Evolutionary conservation across 2,888 invertebrate species (phyloP).

Genomic region (Euphydryas editha): DNA sequence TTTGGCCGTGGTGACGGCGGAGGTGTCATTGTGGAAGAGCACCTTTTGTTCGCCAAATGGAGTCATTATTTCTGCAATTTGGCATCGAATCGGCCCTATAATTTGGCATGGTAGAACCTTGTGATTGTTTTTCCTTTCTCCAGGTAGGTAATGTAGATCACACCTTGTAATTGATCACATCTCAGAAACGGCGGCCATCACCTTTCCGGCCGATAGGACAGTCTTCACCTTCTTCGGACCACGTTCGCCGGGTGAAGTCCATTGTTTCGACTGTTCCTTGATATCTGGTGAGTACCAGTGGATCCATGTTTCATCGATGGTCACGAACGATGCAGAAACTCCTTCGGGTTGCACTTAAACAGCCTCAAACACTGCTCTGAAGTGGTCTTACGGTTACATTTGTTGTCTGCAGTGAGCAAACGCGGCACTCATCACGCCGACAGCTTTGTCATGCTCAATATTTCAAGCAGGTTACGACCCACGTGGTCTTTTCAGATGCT

Average conservation of each 20-base stretch:
- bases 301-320: slow-evolving; percentile 53
- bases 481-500: neutral
- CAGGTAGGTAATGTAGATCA: neutral
- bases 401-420: slow-evolving; percentile 48
- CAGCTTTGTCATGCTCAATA: slow-evolving; percentile 50
- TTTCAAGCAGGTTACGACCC: slow-evolving; percentile 8
- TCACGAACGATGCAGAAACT: slow-evolving; percentile 50
- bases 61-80: slow-evolving; percentile 42
- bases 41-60: slow-evolving; percentile 40
- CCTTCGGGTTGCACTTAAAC: slow-evolving; percentile 50
- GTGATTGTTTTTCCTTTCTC: slow-evolving; percentile 14
- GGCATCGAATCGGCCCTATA: slow-evolving; percentile 42
- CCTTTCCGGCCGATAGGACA: neutral
- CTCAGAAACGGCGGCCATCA: neutral
- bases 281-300: slow-evolving; percentile 49
- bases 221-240: slow-evolving; percentile 7
- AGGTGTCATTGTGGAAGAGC: slow-evolving; percentile 42
- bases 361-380: slow-evolving; percentile 40
- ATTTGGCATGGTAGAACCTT: slow-evolving; percentile 44
- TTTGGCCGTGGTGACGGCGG: slow-evolving; percentile 38
- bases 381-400: slow-evolving; percentile 46
- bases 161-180: too few relatives aligned
- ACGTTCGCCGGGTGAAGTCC: slow-evolving; percentile 30
- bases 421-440: slow-evolving; percentile 55
- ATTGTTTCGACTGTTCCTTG: slow-evolving; percentile 41